Conservation (phyloP, 2,113 vertebrate species). For the Ophthalmolycus amberensis region DNA sequence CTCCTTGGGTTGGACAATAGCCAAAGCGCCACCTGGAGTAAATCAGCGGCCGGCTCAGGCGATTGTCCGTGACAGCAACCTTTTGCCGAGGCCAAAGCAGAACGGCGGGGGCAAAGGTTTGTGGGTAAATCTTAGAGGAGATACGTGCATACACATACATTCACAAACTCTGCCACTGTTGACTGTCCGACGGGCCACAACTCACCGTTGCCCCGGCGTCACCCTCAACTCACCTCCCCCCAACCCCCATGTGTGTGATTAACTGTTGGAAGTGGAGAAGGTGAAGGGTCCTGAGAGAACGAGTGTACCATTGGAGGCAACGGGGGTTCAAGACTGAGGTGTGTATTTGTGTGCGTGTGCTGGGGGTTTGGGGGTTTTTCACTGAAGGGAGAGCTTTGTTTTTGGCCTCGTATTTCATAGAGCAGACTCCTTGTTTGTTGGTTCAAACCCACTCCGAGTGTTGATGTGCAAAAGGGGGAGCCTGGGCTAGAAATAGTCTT, state of each 20-base stretch:
- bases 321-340: conserved; percentile 32
- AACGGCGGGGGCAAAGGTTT: conserved; percentile 65
- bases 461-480: conserved; percentile 35
- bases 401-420: conserved; percentile 78
- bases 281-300: conserved; percentile 55
- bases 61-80: conserved; percentile 79
- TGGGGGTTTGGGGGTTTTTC: conserved; percentile 27
- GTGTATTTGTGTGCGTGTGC: conserved; percentile 23
- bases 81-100: conserved; percentile 79
- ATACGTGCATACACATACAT: conserved; percentile 17
- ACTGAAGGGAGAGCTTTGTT: conserved; percentile 73
- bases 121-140: conserved; percentile 64
- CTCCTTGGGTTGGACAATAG: conserved; percentile 80
- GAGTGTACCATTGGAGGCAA: conserved; percentile 19
- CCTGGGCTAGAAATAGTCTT: conserved; percentile 50
- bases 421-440: conserved; percentile 79
- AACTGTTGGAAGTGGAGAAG: conserved; percentile 69
- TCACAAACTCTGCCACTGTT: conserved; percentile 38
- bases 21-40: conserved; percentile 83
- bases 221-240: conserved; percentile 52
- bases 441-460: conserved; percentile 71
- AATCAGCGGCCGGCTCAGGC: conserved; percentile 75
- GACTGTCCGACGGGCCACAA: conserved; percentile 66
- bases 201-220: conserved; percentile 58
- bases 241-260: conserved; percentile 74